A percentile compares a stretch with the other conserved stretches of the same genome.
These are phyloP conservation scores for Achroia grisella DNA, from an alignment of 1,140 invertebrate genomes.

Conservation along the genomic window DNA sequence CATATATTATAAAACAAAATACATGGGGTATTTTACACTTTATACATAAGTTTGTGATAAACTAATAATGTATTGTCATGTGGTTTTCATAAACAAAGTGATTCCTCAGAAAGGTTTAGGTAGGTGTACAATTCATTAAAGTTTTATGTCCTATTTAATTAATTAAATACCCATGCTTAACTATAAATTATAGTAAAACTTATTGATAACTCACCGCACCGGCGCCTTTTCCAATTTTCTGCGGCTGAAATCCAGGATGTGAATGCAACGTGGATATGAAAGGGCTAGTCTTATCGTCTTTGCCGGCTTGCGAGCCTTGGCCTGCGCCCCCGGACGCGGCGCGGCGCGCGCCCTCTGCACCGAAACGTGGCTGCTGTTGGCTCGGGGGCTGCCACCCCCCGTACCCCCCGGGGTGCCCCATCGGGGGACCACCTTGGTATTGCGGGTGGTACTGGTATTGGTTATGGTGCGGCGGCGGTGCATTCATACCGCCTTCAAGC, in stretches of 20 bases:
- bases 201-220: slow-evolving; percentile 76
- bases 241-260: slow-evolving; percentile 94
- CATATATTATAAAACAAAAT: too few species aligned
- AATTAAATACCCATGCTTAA: too few species aligned
- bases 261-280: slow-evolving; percentile 92
- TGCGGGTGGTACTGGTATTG: slow-evolving; percentile 66
- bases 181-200: too few species aligned
- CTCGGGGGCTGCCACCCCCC: slow-evolving; percentile 33
- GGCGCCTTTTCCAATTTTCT: slow-evolving; percentile 90
- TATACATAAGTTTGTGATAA: too few species aligned
- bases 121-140: too few species aligned
- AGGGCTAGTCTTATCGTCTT: slow-evolving; percentile 82
- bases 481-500: slow-evolving; percentile 73
- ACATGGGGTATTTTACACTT: too few species aligned
- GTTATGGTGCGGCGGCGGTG: slow-evolving; percentile 66
- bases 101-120: too few species aligned
- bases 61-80: too few species aligned
- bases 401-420: slow-evolving; percentile 40
- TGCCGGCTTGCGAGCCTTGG: slow-evolving; percentile 64
- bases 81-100: too few species aligned
- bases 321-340: slow-evolving; percentile 41
- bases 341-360: slow-evolving; percentile 62
- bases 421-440: slow-evolving; percentile 49
- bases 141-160: too few species aligned
- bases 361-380: slow-evolving; percentile 56